Evolutionary conservation across 2,888 invertebrate species (phyloP).

Genomic region (Scrobipalpa costella): DNA sequence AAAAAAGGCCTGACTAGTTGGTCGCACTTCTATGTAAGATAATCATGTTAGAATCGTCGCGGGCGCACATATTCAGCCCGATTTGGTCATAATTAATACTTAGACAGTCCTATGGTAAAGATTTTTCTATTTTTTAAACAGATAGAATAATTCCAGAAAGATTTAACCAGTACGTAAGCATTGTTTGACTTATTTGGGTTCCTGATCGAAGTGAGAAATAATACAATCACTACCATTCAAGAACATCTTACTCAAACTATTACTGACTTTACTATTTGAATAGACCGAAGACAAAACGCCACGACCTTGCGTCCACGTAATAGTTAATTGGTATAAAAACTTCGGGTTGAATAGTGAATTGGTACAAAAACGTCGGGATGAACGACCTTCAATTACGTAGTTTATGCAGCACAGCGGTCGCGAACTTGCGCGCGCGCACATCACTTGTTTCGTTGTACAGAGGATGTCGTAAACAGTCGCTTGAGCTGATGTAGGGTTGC

Average conservation of each 20-base stretch:
- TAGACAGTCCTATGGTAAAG: constrained; percentile 21
- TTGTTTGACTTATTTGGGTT: too few species aligned
- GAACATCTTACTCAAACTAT: too few species aligned
- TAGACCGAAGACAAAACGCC: constrained; percentile 39
- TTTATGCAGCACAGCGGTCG: constrained; percentile 14
- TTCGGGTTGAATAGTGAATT: not conserved
- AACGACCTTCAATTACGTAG: constrained; percentile 33
- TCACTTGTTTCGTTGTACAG: constrained; percentile 27
- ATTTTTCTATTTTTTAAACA: too few species aligned
- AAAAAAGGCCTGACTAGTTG: constrained; percentile 23
- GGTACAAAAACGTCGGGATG: constrained; percentile 45
- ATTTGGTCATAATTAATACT: constrained; percentile 55
- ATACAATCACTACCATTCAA: too few species aligned
- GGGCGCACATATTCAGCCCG: constrained; percentile 37
- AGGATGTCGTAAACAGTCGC: constrained; percentile 51
- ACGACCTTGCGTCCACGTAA: constrained; percentile 48
- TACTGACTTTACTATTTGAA: constrained; percentile 4
- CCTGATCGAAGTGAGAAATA: too few species aligned
- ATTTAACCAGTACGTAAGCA: too few species aligned
- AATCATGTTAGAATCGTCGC: constrained; percentile 42
- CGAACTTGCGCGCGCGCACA: constrained; percentile 8
- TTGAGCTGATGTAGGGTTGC: constrained; percentile 1
- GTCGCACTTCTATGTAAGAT: constrained; percentile 41
- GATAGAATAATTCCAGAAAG: too few species aligned
- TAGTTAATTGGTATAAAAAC: constrained; percentile 40